Evolutionary conservation across 1,140 invertebrate genomes (phyloP).

Genomic region (Apis laboriosa): DNA sequence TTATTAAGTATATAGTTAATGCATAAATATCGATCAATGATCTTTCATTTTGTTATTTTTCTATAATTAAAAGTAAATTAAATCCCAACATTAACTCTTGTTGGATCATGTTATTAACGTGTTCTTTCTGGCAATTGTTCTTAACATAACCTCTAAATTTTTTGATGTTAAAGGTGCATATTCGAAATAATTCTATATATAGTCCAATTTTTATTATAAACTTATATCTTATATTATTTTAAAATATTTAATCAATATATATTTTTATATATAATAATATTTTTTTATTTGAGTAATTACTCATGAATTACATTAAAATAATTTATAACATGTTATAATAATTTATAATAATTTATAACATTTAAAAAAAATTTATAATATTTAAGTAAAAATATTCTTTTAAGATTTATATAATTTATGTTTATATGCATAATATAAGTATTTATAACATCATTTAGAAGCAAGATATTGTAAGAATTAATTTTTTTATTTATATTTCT

Average conservation of each 20-base stretch:
- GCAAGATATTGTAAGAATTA: too few species aligned
- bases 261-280: neutral
- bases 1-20: neutral
- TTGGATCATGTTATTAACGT: neutral
- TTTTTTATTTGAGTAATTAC: neutral
- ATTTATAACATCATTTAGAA: too few species aligned
- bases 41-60: neutral
- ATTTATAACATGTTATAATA: neutral
- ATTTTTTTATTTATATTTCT: too few species aligned
- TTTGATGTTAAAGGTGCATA: neutral
- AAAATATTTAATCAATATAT: neutral
- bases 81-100: neutral
- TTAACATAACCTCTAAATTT: conserved; percentile 16
- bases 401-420: too few species aligned
- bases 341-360: neutral
- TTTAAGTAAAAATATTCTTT: neutral
- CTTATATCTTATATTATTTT: neutral
- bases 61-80: neutral
- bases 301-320: neutral
- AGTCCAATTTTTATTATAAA: too few species aligned
- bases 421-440: too few species aligned
- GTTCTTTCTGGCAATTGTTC: neutral
- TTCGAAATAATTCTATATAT: too few species aligned
- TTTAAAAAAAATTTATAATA: conserved; percentile 2
- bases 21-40: neutral